Percentiles rank a stretch among this genome's conserved stretches.
These are phyloP conservation scores for Verasper variegatus DNA, from an alignment of 2,113 vertebrate species.

Conservation along the genomic window DNA sequence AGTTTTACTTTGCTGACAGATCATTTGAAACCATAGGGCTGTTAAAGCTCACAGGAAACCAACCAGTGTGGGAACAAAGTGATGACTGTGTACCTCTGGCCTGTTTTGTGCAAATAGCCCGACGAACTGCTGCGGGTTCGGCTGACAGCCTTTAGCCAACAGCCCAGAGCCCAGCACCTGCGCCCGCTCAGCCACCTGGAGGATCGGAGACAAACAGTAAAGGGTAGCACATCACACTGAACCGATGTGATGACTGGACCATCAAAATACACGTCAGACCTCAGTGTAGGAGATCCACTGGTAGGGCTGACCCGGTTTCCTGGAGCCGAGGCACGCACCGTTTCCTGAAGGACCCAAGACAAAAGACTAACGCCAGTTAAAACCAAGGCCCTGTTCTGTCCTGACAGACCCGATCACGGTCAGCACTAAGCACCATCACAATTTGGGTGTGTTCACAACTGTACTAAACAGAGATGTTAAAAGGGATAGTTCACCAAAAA, in stretches of 20 bases:
- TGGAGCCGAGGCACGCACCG: constrained; percentile 82
- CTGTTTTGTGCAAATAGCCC: constrained; percentile 84
- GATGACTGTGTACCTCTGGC: constrained; percentile 77
- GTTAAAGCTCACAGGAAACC: not conserved
- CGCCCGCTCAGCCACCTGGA: constrained; percentile 79
- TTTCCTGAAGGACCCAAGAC: constrained; percentile 64
- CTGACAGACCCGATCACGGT: not conserved
- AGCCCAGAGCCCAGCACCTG: constrained; percentile 82
- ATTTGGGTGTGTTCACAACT: no score
- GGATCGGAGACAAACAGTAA: not conserved
- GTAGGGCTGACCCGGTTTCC: constrained; percentile 81
- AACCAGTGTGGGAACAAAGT: no score
- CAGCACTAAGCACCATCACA: no score
- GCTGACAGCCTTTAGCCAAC: constrained; percentile 81
- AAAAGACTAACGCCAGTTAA: not conserved
- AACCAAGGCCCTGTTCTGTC: not conserved
- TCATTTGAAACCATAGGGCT: not conserved
- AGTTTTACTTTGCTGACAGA: not conserved
- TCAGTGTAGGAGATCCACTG: constrained; percentile 85
- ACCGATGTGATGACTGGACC: not conserved
- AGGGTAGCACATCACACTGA: not conserved
- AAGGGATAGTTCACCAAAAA: no score
- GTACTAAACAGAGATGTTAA: no score
- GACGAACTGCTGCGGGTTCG: constrained; percentile 79
- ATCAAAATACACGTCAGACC: constrained; percentile 58